Conservation (phyloP, 2,113 vertebrate species). For the Electrona antarctica region DNA sequence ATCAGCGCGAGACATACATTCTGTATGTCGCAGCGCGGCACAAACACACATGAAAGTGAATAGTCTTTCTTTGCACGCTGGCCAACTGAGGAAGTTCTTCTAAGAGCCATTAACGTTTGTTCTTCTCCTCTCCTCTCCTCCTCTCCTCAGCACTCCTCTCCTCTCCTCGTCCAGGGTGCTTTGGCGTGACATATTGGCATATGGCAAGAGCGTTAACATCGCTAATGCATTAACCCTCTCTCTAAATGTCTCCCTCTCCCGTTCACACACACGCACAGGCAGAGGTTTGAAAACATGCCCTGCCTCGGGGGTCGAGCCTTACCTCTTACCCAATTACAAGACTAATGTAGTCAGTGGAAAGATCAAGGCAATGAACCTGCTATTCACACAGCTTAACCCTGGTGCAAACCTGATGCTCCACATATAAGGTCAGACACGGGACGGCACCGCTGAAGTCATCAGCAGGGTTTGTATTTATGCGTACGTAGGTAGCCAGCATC, state of each 20-base stretch:
- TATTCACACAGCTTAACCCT: too few relatives aligned
- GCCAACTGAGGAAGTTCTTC: conserved; percentile 5
- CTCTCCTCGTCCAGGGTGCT: background rate
- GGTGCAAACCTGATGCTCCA: too few relatives aligned
- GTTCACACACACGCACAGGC: background rate
- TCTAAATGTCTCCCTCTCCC: background rate
- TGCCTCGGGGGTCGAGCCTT: too few relatives aligned
- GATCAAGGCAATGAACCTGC: background rate
- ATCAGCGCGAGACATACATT: conserved; percentile 24
- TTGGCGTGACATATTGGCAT: background rate
- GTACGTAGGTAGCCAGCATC: too few relatives aligned
- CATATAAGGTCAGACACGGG: too few relatives aligned
- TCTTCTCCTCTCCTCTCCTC: too few relatives aligned
- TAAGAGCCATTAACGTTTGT: too few relatives aligned
- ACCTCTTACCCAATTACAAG: background rate
- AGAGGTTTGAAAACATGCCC: background rate
- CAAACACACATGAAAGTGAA: conserved; percentile 26
- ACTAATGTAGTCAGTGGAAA: background rate
- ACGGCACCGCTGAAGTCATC: too few relatives aligned
- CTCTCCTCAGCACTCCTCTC: background rate
- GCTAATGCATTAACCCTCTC: too few relatives aligned
- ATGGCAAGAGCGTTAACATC: background rate
- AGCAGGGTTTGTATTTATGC: too few relatives aligned
- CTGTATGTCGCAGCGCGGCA: conserved; percentile 16
- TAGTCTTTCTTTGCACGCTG: conserved; percentile 20